Percentiles rank a stretch among this genome's conserved stretches.
These are phyloP conservation scores for Ennomos quercinarius DNA, from an alignment of 2,888 invertebrate species.

Conservation along the genomic window DNA sequence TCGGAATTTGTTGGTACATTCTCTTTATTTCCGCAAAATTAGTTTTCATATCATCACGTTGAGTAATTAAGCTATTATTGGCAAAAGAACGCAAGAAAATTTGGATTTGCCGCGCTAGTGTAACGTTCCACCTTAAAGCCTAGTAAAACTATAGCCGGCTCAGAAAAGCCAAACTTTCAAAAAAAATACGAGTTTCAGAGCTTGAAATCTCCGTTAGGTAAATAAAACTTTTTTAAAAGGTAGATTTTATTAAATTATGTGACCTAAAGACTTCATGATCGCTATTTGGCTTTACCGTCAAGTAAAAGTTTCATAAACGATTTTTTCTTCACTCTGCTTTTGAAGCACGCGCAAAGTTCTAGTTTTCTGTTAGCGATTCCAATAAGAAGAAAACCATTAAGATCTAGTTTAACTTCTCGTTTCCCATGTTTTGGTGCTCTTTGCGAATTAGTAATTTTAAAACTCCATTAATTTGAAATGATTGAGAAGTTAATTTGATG, in stretches of 20 bases:
- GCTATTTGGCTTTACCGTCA: constrained; percentile 28
- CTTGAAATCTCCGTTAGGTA: no score
- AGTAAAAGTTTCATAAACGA: constrained; percentile 34
- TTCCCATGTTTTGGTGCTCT: constrained; percentile 48
- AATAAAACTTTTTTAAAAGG: neutral
- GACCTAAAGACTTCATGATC: constrained; percentile 30
- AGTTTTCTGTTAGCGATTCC: constrained; percentile 38
- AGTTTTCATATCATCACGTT: no score
- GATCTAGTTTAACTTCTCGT: constrained; percentile 54
- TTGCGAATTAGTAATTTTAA: constrained; percentile 16
- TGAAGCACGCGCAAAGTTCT: constrained; percentile 31
- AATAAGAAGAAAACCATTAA: constrained; percentile 57
- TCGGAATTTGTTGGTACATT: no score
- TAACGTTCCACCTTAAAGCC: no score
- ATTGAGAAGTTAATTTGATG: constrained; percentile 22
- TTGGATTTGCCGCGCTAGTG: no score
- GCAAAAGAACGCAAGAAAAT: no score
- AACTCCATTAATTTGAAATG: constrained; percentile 20
- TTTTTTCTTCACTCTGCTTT: constrained; percentile 28
- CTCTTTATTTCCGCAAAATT: no score
- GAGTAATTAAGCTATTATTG: no score
- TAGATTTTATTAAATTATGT: constrained; percentile 14
- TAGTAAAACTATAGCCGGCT: no score
- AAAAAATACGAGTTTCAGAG: no score
- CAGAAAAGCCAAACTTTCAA: no score